Evolutionary conservation across 2,888 invertebrate genomes (phyloP).

Genomic region (Lepidochrysops patricia): DNA sequence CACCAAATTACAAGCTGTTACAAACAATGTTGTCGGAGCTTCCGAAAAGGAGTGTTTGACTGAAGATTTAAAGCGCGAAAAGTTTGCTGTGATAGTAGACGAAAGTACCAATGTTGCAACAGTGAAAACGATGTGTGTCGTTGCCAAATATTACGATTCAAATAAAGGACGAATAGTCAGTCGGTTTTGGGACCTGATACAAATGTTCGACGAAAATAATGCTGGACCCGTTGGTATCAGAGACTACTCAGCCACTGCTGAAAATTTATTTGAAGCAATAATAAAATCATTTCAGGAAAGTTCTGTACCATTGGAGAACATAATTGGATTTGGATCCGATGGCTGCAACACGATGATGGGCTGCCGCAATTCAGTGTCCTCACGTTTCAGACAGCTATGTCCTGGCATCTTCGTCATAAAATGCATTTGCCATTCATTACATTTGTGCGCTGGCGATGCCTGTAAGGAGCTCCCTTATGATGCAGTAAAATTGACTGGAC

Average conservation of each 20-base stretch:
- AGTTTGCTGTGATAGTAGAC: neutral
- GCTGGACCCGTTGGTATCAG: neutral
- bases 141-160: constrained; percentile 17
- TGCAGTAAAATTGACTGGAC: constrained; percentile 21
- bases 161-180: constrained; percentile 16
- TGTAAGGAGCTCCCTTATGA: constrained; percentile 20
- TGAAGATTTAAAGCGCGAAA: constrained; percentile 6
- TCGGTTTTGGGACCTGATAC: constrained; percentile 19
- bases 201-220: neutral
- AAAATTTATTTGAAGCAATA: neutral
- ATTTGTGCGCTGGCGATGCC: constrained; percentile 22
- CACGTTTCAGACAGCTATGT: constrained; percentile 17
- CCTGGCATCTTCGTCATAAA: constrained; percentile 23
- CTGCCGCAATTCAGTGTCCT: constrained; percentile 19
- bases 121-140: constrained; percentile 19
- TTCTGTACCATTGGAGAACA: constrained; percentile 20
- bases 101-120: constrained; percentile 17
- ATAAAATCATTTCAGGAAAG: constrained; percentile 19
- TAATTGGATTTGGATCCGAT: constrained; percentile 23
- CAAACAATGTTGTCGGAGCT: constrained; percentile 5
- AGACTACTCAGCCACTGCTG: neutral
- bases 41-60: neutral
- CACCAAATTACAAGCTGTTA: constrained; percentile 16
- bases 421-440: constrained; percentile 25
- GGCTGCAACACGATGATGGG: constrained; percentile 25